Evolutionary conservation across 2,797 vertebrate genomes (phyloP).

Genomic region (Pipistrellus kuhlii): DNA sequence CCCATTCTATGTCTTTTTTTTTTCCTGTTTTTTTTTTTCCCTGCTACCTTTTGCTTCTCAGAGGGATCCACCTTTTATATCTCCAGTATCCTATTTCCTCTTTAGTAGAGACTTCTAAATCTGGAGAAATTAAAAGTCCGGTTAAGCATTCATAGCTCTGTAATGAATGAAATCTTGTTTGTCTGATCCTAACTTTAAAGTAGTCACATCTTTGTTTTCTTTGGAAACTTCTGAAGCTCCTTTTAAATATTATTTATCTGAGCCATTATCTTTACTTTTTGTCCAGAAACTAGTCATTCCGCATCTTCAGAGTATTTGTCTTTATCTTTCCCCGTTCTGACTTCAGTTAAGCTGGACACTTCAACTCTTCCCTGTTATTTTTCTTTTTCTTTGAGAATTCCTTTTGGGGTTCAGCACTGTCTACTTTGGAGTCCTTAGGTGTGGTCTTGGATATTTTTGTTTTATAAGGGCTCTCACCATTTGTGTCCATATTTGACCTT

Average conservation of each 20-base stretch:
- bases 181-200: constrained; percentile 82
- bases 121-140: constrained; percentile 10
- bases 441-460: constrained; percentile 78
- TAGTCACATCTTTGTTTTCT: constrained; percentile 30
- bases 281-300: constrained; percentile 60
- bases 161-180: neutral
- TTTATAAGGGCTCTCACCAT: constrained; percentile 52
- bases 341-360: constrained; percentile 83
- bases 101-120: constrained; percentile 81
- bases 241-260: constrained; percentile 69
- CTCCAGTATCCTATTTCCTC: constrained; percentile 84
- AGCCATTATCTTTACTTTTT: constrained; percentile 84
- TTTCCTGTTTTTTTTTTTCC: constrained; percentile 93
- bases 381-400: constrained; percentile 83
- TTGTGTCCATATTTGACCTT: constrained; percentile 74
- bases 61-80: constrained; percentile 89
- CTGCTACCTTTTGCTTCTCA: constrained; percentile 92
- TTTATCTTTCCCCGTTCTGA: constrained; percentile 83
- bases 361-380: constrained; percentile 84
- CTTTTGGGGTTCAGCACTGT: constrained; percentile 80
- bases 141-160: neutral
- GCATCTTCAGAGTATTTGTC: constrained; percentile 82
- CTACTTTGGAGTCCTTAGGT: constrained; percentile 81
- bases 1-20: constrained; percentile 92
- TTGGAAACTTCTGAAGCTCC: constrained; percentile 20